Evolutionary conservation across 2,797 vertebrate genomes (phyloP).

Genomic region (Poeciliopsis turneri): DNA sequence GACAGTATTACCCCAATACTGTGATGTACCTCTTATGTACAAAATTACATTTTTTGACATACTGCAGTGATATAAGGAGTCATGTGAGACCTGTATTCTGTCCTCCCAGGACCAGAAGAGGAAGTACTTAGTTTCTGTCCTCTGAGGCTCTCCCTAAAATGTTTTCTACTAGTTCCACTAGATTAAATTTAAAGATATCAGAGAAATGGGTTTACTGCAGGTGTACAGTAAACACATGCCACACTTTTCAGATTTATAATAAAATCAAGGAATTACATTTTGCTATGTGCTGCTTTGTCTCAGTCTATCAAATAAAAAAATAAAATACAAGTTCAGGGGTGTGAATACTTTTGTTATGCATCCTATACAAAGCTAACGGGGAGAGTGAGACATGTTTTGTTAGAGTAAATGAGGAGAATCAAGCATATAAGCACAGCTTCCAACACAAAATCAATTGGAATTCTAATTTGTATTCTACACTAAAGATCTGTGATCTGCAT

Average conservation of each 20-base stretch:
- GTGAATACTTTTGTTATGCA: neutral
- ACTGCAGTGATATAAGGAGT: neutral
- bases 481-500: conserved; percentile 32
- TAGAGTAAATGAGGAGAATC: conserved; percentile 1
- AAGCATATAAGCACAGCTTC: conserved; percentile 15
- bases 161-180: neutral
- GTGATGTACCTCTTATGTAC: no score
- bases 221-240: neutral
- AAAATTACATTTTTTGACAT: no score
- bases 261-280: neutral
- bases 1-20: no score
- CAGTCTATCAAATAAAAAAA: neutral
- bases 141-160: neutral
- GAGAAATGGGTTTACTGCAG: neutral
- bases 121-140: neutral
- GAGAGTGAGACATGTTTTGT: neutral
- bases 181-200: neutral
- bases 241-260: neutral
- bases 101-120: neutral
- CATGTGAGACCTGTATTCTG: neutral
- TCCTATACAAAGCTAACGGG: neutral
- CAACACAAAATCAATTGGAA: conserved; percentile 32
- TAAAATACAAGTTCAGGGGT: neutral
- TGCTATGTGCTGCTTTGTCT: neutral
- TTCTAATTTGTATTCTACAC: conserved; percentile 58